A percentile compares a stretch with the other conserved stretches of the same genome.
Evolutionary conservation across 2,888 invertebrate species (phyloP).

Genomic region (Brassicogethes aeneus): DNA sequence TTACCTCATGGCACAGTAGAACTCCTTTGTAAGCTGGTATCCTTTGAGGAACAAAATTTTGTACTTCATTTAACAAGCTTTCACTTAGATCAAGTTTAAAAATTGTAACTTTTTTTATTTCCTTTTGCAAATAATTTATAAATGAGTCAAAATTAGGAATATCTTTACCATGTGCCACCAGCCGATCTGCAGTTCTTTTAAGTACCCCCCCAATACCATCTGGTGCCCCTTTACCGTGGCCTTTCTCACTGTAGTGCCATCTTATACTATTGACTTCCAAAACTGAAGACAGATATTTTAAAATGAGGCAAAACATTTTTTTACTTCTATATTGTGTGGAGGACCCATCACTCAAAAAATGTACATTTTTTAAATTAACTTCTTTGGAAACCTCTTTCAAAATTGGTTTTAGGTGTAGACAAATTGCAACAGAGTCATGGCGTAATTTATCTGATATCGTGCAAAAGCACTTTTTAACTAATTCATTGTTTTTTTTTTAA

Average conservation of each 20-base stretch:
- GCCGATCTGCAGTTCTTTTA: too few species aligned
- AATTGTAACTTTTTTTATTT: neutral
- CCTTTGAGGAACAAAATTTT: slow-evolving; percentile 1
- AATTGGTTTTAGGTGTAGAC: neutral
- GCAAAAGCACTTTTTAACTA: neutral
- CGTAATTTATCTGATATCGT: neutral
- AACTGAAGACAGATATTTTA: neutral
- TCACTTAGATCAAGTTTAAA: neutral
- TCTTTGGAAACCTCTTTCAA: neutral
- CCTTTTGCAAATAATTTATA: neutral
- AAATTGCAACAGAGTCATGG: neutral
- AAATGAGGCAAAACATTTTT: neutral
- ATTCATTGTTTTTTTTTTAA: neutral
- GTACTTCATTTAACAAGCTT: neutral
- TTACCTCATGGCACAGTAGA: too few species aligned
- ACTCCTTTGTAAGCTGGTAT: too few species aligned
- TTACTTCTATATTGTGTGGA: neutral
- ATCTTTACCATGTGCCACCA: neutral
- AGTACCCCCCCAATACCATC: slow-evolving; percentile 1
- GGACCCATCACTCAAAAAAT: slow-evolving; percentile 1
- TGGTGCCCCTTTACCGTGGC: too few species aligned
- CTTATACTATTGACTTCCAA: neutral
- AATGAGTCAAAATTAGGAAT: slow-evolving; percentile 1
- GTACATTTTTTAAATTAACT: neutral
- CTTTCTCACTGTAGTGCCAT: slow-evolving; percentile 1